Evolutionary conservation across 2,113 vertebrate species (phyloP).

Genomic region (Brevimyrus niger): DNA sequence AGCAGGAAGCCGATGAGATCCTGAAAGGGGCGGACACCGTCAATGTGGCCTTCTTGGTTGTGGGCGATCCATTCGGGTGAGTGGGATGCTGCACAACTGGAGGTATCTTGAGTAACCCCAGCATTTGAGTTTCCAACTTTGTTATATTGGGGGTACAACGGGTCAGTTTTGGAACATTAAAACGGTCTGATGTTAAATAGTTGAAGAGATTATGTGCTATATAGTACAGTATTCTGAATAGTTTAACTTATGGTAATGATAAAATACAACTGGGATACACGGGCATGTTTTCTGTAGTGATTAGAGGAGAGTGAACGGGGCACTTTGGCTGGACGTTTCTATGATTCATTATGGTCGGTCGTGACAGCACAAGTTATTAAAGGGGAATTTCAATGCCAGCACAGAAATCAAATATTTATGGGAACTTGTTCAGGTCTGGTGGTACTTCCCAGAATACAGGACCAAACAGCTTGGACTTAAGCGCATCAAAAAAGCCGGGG

Average conservation of each 20-base stretch:
- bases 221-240: background rate
- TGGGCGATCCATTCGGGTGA: conserved; percentile 98
- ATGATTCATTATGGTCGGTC: background rate
- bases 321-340: background rate
- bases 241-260: background rate
- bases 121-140: background rate
- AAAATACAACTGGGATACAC: background rate
- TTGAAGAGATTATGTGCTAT: background rate
- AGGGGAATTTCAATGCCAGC: background rate
- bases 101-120: background rate
- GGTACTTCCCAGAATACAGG: background rate
- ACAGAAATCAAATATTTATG: conserved; percentile 12
- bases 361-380: background rate
- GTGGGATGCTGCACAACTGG: conserved; percentile 23
- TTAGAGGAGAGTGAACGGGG: background rate
- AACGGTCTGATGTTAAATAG: background rate
- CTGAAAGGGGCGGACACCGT: conserved; percentile 71
- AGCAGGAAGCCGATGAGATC: conserved; percentile 82
- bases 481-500: background rate
- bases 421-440: background rate
- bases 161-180: background rate
- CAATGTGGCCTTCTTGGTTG: conserved; percentile 89
- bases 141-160: background rate
- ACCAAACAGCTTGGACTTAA: conserved; percentile 5
- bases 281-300: background rate